Evolutionary conservation across 2,888 invertebrate species (phyloP), one percentile per base, ranked within the genome.

Genomic region (Parnassius apollo): DNA sequence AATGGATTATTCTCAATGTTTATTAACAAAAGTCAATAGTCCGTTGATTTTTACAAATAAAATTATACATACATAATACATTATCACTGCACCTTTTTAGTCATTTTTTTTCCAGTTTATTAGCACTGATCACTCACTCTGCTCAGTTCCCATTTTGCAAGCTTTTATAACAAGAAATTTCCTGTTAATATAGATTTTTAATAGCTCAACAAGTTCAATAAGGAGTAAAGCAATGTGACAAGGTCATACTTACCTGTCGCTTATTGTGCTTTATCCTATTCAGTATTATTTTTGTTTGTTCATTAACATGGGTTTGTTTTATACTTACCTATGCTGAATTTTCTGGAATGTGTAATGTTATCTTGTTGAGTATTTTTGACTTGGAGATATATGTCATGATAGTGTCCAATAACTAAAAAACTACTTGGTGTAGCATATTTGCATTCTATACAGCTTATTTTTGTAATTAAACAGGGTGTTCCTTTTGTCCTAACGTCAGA

Each of bases 71-170:
- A 66, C 62, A 70, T 69, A 66, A 66, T 77, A 78, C 74, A 79
- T 72, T 70, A 75, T 73, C 85, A 86, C 85, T 85, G 79, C 85
- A 84, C 82, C 79, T 61, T 66, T 71, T 71, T 73, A 68, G 76
- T 77, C 76, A 77, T 73, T 71, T 69, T 69, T 71, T 70, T 70
- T 71, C 65, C 25, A 76, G 78, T 80, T 78, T 71, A 65, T 77
- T 75, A 75, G 73, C 83, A 83, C 81, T 79, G 75, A 75, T 81
- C 85, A 85, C 85, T 81, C 86, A 81, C 85, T 80, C 78, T 68
- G 77, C 75, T 83, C 80, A 80, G 83, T 82, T 86, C 75, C 87
- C 88, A 73, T 88, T 88, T 88, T 86, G 89, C 86, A 87, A 87
- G 89, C 89, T 90, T 88, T 86, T 83, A 63, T 82, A 82, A 85